Conservation (phyloP, 2,888 invertebrate species). For the Epistrophella euchroma region DNA sequence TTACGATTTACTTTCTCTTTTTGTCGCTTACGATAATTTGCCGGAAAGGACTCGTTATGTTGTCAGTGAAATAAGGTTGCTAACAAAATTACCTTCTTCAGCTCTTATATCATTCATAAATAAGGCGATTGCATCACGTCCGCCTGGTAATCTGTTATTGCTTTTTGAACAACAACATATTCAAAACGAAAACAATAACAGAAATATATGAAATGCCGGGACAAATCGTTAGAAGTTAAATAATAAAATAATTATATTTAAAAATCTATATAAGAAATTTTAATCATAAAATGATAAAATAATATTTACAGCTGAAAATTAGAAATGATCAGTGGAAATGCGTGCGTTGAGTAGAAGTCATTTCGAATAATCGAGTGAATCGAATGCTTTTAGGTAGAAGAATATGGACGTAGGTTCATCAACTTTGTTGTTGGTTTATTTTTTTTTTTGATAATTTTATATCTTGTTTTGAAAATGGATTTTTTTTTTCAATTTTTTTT, state of each 20-base stretch:
- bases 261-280: too few species aligned
- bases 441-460: not conserved
- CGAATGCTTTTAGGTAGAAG: too few species aligned
- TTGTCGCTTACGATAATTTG: too few species aligned
- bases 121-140: not conserved
- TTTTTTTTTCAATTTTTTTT: not conserved
- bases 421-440: not conserved
- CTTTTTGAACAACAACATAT: not conserved
- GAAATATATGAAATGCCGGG: not conserved
- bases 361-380: too few species aligned
- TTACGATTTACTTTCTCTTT: too few species aligned
- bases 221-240: not conserved
- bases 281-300: not conserved
- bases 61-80: not conserved
- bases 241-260: too few species aligned
- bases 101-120: not conserved
- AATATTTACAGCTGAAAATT: not conserved
- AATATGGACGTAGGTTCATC: not conserved
- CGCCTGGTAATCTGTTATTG: not conserved
- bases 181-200: not conserved
- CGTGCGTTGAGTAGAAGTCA: too few species aligned
- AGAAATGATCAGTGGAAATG: not conserved
- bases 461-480: not conserved
- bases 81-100: not conserved
- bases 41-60: too few species aligned